Evolutionary conservation across 2,113 vertebrate genomes (phyloP), one percentile per base, ranked within the genome.

Genomic region (Pseudolaguvia tuberculata): DNA sequence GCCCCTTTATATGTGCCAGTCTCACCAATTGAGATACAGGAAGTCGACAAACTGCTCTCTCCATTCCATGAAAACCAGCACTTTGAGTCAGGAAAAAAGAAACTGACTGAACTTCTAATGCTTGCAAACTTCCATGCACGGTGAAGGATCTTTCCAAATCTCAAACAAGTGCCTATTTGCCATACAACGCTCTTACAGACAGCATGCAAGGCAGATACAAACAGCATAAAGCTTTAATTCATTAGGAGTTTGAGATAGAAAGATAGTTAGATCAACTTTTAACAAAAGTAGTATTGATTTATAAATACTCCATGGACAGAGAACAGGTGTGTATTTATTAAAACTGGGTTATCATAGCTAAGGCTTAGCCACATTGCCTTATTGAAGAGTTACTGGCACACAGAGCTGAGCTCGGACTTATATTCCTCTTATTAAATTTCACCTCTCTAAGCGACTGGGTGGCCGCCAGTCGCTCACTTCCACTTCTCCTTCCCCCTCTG

Each of bases 341-440:
- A 78, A 81, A 66, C 82, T 80, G 78, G 79, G 81, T 85, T 84
- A 87, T 89, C 83, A 83, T 84, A 87, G 83, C 81, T 83, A 89
- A 90, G 90, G 92, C 93, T 94, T 90, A 94, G 91, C 94, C 95
- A 95, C 93, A 92, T 86, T 87, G 94, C 96, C 94, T 94, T 98
- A 74, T 96, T 94, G 93, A 95, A 94, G 94, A n/a, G 94, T 95
- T 95, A 97, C 96, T 98, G 96, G 96, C 96, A 98, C 96, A 97
- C 93, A 91, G 92, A 92, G 91, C 91, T 93, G 77, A 84, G 75
- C 87, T 92, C 91, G 91, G 90, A 87, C 92, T 73, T 73, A 29
- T 59, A 21, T 35, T 53, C 18, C 69, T 25, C 27, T 58, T 50
- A 50, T 29, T 70, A 62, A 70, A 70, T 77, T 93, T 95, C 96